These are phyloP conservation scores for Vanessa cardui DNA, from an alignment of 2,888 invertebrate genomes.

Conservation along the genomic window DNA sequence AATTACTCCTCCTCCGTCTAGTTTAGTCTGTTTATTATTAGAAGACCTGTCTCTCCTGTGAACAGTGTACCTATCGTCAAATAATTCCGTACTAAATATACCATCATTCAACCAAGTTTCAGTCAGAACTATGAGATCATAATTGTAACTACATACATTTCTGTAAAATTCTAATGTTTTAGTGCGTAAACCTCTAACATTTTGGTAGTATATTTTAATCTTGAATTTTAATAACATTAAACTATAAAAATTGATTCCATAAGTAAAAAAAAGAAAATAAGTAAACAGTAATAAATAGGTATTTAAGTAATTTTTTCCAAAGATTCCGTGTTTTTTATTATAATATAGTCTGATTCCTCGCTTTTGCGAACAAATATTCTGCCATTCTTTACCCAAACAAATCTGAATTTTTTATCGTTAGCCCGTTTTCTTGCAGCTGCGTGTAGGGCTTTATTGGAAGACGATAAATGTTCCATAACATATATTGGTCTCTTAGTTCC, in stretches of 20 bases:
- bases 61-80: slow-evolving; percentile 29
- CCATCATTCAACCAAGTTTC: slow-evolving; percentile 32
- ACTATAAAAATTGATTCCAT: background rate
- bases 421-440: slow-evolving; percentile 4
- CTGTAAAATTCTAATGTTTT: slow-evolving; percentile 22
- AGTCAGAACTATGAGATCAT: slow-evolving; percentile 25
- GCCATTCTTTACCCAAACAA: slow-evolving; percentile 4
- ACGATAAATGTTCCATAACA: background rate
- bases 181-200: slow-evolving; percentile 26
- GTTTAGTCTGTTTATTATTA: background rate
- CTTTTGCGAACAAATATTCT: slow-evolving; percentile 9
- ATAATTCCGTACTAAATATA: slow-evolving; percentile 24
- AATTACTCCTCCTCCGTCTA: slow-evolving; percentile 9
- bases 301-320: slow-evolving; percentile 2
- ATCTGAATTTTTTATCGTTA: background rate
- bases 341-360: slow-evolving; percentile 3
- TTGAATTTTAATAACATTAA: background rate
- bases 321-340: background rate
- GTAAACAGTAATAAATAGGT: background rate
- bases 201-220: slow-evolving; percentile 33
- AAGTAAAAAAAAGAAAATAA: background rate
- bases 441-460: background rate
- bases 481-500: background rate
- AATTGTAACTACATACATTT: slow-evolving; percentile 15
- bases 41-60: slow-evolving; percentile 25